Evolutionary conservation across 2,888 invertebrate genomes (phyloP), one percentile per base, ranked within the genome.

Genomic region (Stictocephala bisonia): DNA sequence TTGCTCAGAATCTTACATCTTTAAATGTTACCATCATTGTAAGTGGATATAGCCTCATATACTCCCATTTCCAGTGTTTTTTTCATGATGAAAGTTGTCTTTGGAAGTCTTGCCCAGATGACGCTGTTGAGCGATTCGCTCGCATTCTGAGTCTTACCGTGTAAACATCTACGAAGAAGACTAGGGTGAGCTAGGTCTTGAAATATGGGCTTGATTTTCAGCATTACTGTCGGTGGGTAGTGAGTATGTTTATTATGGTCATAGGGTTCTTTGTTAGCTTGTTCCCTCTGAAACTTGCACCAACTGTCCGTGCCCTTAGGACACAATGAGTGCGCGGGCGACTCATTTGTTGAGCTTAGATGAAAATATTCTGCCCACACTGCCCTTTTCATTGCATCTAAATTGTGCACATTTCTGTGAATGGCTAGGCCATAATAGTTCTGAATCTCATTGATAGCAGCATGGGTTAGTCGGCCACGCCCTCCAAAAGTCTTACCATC

Each of bases 1-100:
- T 44, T 48, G 11, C 26, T 2, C 24, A 68, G 24, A n/a, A 68
- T 26, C 9, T 13, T 20, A 44, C 27, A 69, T 35, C 51, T 69
- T n/a, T 29, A 20, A 15, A 69, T 53, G n/a, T 35, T 53, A 11
- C 69, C 69, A 18, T 69, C 35, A 60, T 60, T 60, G n/a, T 31
- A 60, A 2, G 31, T 60, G 3, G 60, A n/a, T 27, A 60, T 31
- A 29, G 69, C 53, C 9, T 69, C 69, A 51, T 69, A 69, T 13
- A 69, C 69, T 11, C 69, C 51, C 20, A 69, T 24, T 69, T 69
- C 24, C n/a, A 53, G 13, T 48, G 69, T 69, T 18, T 29, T 35
- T 35, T 24, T 60, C 60, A 60, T 60, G 9, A 31, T 18, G n/a
- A 60, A 60, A 15, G 44, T 44, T 4, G 27, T 11, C 18, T 58